A percentile compares a stretch with the other conserved stretches of the same genome.
These are phyloP conservation scores for Marasmarcha lunaedactyla DNA, from an alignment of 2,888 invertebrate species.

Conservation along the genomic window DNA sequence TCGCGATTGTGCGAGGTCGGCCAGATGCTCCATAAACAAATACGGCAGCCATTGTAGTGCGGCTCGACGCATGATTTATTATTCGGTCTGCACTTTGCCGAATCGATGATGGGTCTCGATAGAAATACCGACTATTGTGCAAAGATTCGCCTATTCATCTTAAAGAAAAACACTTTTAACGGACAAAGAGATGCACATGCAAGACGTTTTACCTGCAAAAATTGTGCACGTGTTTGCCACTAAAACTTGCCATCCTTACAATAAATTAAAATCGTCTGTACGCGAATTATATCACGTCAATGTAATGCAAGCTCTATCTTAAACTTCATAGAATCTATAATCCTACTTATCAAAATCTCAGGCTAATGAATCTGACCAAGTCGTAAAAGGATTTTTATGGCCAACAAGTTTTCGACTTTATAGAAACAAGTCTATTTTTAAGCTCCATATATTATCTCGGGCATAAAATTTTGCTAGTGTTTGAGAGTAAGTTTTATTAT, in stretches of 20 bases:
- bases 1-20: conserved; percentile 38
- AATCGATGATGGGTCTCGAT: conserved; percentile 47
- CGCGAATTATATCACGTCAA: neutral
- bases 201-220: conserved; percentile 49
- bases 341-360: conserved; percentile 8
- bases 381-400: conserved; percentile 36
- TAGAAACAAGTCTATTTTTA: conserved; percentile 33
- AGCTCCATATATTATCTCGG: too few species aligned
- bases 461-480: too few species aligned
- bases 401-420: conserved; percentile 35
- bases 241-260: conserved; percentile 34
- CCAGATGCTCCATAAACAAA: conserved; percentile 64
- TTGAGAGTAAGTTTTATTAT: too few species aligned
- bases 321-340: neutral
- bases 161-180: conserved; percentile 50
- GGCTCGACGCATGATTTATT: conserved; percentile 61
- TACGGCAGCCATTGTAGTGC: conserved; percentile 35
- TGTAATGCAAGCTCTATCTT: conserved; percentile 7
- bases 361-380: conserved; percentile 29
- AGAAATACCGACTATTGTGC: conserved; percentile 54
- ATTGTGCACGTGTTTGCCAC: conserved; percentile 59
- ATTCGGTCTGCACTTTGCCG: conserved; percentile 35
- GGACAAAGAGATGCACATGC: conserved; percentile 62
- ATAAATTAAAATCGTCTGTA: neutral
- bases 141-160: conserved; percentile 44